Conservation (phyloP, 2,797 vertebrate genomes). For the Melanotaenia nigrans region DNA sequence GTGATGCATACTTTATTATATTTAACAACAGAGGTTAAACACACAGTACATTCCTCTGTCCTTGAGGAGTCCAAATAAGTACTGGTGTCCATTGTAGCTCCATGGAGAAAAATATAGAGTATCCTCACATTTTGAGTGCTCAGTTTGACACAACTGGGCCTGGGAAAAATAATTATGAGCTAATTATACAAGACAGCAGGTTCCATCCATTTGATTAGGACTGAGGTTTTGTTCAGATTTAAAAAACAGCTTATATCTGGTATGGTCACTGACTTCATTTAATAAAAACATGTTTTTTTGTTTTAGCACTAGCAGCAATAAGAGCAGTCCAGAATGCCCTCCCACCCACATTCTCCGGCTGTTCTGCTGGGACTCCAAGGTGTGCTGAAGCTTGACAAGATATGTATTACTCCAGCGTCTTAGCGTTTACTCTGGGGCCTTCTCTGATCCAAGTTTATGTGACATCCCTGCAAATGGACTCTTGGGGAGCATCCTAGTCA, state of each 20-base stretch:
- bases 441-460: conserved; percentile 1
- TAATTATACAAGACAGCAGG: neutral
- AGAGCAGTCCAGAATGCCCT: neutral
- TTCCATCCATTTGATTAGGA: conserved; percentile 13
- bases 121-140: conserved; percentile 10
- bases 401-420: conserved; percentile 13
- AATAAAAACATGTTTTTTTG: neutral
- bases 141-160: conserved; percentile 22
- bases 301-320: neutral
- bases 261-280: neutral
- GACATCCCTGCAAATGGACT: neutral
- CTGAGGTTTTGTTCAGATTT: neutral
- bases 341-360: conserved; percentile 10
- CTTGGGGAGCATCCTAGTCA: conserved; percentile 24
- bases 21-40: conserved; percentile 68
- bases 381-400: conserved; percentile 18
- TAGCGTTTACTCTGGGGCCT: neutral
- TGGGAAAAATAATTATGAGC: conserved; percentile 5
- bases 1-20: conserved; percentile 62
- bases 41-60: conserved; percentile 41
- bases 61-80: conserved; percentile 47
- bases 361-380: conserved; percentile 6
- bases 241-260: neutral
- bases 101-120: conserved; percentile 29
- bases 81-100: conserved; percentile 19